Base-by-base conservation (phyloP, 1,140 invertebrate species). In the Listronotus bonariensis region DNA sequence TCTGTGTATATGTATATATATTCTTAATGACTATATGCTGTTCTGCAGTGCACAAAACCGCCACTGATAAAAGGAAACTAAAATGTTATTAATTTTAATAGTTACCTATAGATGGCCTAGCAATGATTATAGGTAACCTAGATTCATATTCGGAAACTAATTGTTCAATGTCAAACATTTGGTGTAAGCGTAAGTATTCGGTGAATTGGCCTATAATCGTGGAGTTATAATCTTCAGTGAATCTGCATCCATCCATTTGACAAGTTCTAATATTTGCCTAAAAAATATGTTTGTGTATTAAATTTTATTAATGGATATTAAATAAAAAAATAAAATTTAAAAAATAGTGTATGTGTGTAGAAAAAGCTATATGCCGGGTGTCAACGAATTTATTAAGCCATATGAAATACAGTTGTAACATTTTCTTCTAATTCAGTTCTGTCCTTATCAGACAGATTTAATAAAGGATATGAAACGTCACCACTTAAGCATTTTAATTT, bases 121-220 rank as follows among this genome's bases (percentile, higher is more conserved):
- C 83, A 61, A 92, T 84, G 14, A 85, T 87, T 58, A 87, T 82
- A 3, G 89, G 89, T 48, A 91, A 81, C 65, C 82, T 82, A 10
- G 78, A 80, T 38, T 79, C 80, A 65, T 85, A 83, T 73, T 85
- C 83, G 3, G 80, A 76, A 7, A 92, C 85, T 48, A 92, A 71
- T 69, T 89, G 85, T 78, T 92, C 91, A 0, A n/a, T n/a, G 87
- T 87, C 17, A 92, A 77, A 17, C 86, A 84, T 79, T 93, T 92
- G 18, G 87, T 92, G 76, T 89, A 91, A 5, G 89, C 89, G 72
- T 93, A 93, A 3, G 90, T 92, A 72, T 93, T 93, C 0, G 90
- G 90, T 53, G 87, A 83, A 15, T 86, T 83, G 17, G 84, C 83
- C 6, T 91, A 82, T 36, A 97, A 84, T 86, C 89, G 86, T 32